A percentile compares a stretch with the other conserved stretches of the same genome.
These are phyloP conservation scores for Oreohelix idahoensis DNA, from an alignment of 1,140 invertebrate species.

Conservation along the genomic window DNA sequence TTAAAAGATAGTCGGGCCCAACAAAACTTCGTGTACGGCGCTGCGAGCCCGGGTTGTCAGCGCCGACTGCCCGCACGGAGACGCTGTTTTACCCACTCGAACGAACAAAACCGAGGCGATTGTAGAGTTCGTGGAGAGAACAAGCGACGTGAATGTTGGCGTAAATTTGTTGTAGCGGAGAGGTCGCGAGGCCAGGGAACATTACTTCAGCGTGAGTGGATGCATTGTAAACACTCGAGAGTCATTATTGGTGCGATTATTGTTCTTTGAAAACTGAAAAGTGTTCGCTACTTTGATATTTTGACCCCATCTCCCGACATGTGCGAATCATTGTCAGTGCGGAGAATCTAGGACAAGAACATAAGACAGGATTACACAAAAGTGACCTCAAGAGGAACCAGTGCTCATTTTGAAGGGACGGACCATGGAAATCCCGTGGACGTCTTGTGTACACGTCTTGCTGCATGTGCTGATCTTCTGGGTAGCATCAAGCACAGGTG, in stretches of 20 bases:
- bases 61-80: not conserved
- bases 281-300: not conserved
- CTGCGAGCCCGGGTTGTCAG: not conserved
- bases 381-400: not conserved
- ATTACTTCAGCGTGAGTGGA: conserved; percentile 19
- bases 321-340: not conserved
- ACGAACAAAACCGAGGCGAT: not conserved
- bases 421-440: conserved; percentile 5
- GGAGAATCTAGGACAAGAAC: not conserved
- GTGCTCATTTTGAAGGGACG: not conserved
- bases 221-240: conserved; percentile 1
- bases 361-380: not conserved
- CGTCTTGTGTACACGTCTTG: not conserved
- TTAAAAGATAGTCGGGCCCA: not conserved
- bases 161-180: conserved; percentile 9
- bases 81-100: not conserved
- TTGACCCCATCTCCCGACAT: not conserved
- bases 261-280: conserved; percentile 6
- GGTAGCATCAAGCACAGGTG: not conserved
- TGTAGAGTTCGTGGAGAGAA: not conserved
- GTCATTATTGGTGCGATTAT: not conserved
- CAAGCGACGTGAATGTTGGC: not conserved
- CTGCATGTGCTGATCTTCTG: not conserved
- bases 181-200: conserved; percentile 5
- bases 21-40: not conserved